Conservation (phyloP, 1,140 invertebrate genomes). For the Lysiphlebus fabarum region DNA sequence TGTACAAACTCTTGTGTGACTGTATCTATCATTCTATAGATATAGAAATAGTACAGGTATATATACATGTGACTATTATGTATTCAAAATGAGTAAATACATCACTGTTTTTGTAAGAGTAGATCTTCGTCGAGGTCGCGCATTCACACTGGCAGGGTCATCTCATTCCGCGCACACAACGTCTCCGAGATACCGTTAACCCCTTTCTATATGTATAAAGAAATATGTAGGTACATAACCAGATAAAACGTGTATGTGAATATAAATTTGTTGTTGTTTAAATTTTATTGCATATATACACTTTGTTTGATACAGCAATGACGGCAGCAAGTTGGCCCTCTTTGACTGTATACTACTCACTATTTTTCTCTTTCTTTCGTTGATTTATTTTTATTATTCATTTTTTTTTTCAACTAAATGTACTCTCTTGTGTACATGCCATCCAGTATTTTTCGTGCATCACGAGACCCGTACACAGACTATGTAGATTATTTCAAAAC, state of each 20-base stretch:
- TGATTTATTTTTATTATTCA: too few species aligned
- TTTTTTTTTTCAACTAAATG: too few species aligned
- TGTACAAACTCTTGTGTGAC: neutral
- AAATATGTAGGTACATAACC: neutral
- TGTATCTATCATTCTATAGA: neutral
- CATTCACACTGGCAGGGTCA: constrained; percentile 54
- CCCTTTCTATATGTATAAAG: constrained; percentile 3
- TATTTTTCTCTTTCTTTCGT: too few species aligned
- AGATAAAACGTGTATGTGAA: constrained; percentile 3
- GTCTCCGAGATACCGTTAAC: constrained; percentile 19
- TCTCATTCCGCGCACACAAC: constrained; percentile 41
- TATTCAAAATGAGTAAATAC: too few species aligned
- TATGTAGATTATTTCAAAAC: constrained; percentile 15
- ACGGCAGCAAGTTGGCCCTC: neutral
- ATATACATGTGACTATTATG: neutral
- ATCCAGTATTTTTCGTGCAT: constrained; percentile 15
- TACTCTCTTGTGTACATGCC: neutral
- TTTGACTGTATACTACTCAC: neutral
- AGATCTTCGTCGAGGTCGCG: constrained; percentile 46
- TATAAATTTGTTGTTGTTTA: neutral
- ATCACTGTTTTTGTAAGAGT: neutral
- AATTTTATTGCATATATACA: neutral
- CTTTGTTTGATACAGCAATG: neutral
- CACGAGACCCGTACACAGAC: constrained; percentile 2
- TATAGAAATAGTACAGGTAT: too few species aligned